These are phyloP conservation scores for Deroplatys truncata DNA, from an alignment of 2,888 invertebrate species.

Conservation along the genomic window DNA sequence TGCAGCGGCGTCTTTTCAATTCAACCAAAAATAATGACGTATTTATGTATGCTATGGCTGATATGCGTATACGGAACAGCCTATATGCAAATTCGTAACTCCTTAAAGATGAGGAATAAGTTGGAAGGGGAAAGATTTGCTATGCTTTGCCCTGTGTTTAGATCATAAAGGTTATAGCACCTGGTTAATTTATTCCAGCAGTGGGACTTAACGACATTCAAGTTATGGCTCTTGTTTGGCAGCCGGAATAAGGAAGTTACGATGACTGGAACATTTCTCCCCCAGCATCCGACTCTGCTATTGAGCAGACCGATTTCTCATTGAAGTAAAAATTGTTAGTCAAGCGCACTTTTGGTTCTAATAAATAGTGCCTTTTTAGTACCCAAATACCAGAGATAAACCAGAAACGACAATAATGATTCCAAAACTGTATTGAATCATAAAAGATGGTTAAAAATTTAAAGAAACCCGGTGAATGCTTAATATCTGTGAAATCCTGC, in stretches of 20 bases:
- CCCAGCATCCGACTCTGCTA: neutral
- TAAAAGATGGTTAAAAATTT: no score
- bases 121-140: neutral
- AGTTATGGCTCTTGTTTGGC: neutral
- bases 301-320: neutral
- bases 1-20: slow-evolving; percentile 1
- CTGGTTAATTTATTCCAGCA: slow-evolving; percentile 21
- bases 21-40: slow-evolving; percentile 10
- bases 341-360: no score
- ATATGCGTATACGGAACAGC: neutral
- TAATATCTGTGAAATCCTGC: no score
- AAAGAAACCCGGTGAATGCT: no score
- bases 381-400: no score
- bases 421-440: no score
- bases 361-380: no score
- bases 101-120: slow-evolving; percentile 10
- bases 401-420: no score
- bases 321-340: neutral
- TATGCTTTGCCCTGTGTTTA: neutral
- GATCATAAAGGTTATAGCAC: slow-evolving; percentile 12
- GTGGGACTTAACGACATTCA: slow-evolving; percentile 12
- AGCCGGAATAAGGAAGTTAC: neutral
- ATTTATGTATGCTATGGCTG: slow-evolving; percentile 7
- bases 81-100: slow-evolving; percentile 5
- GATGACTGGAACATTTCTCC: neutral